Base-by-base conservation (phyloP, 2,888 invertebrate species). In the Glyphotaelius pellucidus region DNA sequence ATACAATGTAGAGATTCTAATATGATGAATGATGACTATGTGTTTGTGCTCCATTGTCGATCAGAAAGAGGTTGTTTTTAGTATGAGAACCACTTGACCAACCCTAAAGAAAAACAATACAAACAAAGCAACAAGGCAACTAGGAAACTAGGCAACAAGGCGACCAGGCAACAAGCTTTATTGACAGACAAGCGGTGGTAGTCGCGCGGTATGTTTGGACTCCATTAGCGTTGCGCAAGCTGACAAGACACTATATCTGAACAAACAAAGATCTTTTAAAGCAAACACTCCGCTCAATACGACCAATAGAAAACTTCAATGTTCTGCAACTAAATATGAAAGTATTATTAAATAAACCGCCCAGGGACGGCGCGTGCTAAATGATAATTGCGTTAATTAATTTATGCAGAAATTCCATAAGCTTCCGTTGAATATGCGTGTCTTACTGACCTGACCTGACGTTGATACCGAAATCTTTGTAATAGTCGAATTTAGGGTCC, bases 311-410 rank as follows among this genome's bases (percentile, higher is more conserved):
- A 91, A 92, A 90, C 91, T 90, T 90, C 90, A 92, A 92, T 90
- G 93, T 93, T 93, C 91, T 93, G 93, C 92, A 93, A 93, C 93
- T 93, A 90, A 92, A 90, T 91, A 91, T 91, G 91, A 91, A 91
- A 91, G 84, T 84, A 90, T 90, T 90, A 90, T 90, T 81, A 90
- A 84, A 52, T 90, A 84, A 83, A 84, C 84, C 84, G 35, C 81
- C 32, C 90, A 85, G 83, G n/a, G 79, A 79, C 90, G 90, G 31
- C 80, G 32, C 42, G 30, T 84, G 32, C 2, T 19, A 5, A 67
- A 67, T 25, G 1, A 67, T n/a, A 67, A 67, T 67, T 67, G 25
- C 2, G 67, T 67, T 9, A 67, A 67, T 25, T 67, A 67, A 67
- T 67, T 67, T 67, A 67, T 67, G 67, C 67, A 25, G 67, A 19